Percentiles rank a stretch among this genome's conserved stretches.
Evolutionary conservation across 2,797 vertebrate genomes (phyloP).

Genomic region (Scolopax rusticola): DNA sequence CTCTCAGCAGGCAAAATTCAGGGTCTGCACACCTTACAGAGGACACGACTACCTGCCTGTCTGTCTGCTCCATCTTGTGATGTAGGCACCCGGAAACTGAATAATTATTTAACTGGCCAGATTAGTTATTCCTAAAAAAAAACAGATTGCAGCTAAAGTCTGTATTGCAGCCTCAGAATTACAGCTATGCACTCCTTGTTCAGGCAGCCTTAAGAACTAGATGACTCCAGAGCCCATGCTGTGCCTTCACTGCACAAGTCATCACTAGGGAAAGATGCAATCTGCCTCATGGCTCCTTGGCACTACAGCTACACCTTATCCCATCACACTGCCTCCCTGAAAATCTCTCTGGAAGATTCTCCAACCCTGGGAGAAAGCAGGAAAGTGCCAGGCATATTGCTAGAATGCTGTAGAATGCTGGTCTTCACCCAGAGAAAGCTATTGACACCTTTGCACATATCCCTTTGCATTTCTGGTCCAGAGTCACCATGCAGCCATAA

Average conservation of each 20-base stretch:
- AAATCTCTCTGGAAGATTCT: background rate
- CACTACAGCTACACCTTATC: background rate
- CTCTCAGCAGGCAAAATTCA: background rate
- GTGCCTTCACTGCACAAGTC: background rate
- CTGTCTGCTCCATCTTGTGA: background rate
- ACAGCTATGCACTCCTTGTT: background rate
- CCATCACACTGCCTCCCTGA: background rate
- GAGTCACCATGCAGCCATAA: background rate
- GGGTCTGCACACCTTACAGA: background rate
- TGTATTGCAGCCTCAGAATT: background rate
- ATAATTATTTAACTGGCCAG: background rate
- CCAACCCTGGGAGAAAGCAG: background rate
- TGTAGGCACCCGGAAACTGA: fast-evolving
- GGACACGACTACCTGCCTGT: background rate
- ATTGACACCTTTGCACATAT: too few species aligned
- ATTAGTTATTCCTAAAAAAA: background rate
- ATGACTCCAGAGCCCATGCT: background rate
- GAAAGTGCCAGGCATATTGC: background rate
- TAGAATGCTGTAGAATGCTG: background rate
- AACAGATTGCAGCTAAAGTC: background rate
- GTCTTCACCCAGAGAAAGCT: background rate
- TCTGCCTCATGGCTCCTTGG: background rate
- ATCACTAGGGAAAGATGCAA: background rate
- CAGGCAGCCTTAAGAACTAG: background rate
- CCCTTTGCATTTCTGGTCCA: background rate